Evolutionary conservation across 2,797 vertebrate genomes (phyloP).

Genomic region (Trachops cirrhosus): DNA sequence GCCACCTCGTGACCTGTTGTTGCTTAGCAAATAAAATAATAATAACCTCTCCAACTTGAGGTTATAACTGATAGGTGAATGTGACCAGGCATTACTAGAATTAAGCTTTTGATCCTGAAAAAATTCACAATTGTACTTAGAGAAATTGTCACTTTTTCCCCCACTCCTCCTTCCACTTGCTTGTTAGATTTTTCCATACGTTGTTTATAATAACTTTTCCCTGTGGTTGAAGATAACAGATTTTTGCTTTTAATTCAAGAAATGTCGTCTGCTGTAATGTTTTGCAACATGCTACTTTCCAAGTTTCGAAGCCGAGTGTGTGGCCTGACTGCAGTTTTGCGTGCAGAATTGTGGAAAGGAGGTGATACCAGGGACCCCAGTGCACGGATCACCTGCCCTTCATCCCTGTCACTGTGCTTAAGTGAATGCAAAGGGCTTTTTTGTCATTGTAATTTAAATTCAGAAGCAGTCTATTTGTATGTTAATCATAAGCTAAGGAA

Average conservation of each 20-base stretch:
- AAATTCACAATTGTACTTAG: neutral
- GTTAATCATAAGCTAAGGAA: slow-evolving; percentile 77
- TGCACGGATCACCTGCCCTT: neutral
- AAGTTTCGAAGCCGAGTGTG: slow-evolving; percentile 55
- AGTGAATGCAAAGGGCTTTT: slow-evolving; percentile 31
- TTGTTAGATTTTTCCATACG: slow-evolving; percentile 58
- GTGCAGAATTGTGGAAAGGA: neutral
- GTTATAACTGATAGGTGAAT: neutral
- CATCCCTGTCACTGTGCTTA: neutral
- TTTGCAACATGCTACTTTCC: slow-evolving; percentile 68
- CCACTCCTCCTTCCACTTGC: neutral
- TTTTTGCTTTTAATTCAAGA: slow-evolving; percentile 75
- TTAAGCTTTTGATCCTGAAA: slow-evolving; percentile 7
- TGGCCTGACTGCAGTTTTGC: slow-evolving; percentile 26
- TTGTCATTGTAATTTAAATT: slow-evolving; percentile 67
- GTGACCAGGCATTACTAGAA: slow-evolving; percentile 19
- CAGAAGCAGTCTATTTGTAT: slow-evolving; percentile 77
- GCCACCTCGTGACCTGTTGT: too few relatives aligned
- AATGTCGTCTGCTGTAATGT: slow-evolving; percentile 66
- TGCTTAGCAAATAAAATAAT: neutral
- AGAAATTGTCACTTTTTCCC: neutral
- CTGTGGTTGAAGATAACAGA: slow-evolving; percentile 72
- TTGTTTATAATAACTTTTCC: slow-evolving; percentile 74
- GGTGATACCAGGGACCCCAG: neutral
- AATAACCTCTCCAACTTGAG: neutral